Evolutionary conservation across 2,888 invertebrate genomes (phyloP), one percentile per base, ranked within the genome.

Genomic region (Torymus aiolomorphi): DNA sequence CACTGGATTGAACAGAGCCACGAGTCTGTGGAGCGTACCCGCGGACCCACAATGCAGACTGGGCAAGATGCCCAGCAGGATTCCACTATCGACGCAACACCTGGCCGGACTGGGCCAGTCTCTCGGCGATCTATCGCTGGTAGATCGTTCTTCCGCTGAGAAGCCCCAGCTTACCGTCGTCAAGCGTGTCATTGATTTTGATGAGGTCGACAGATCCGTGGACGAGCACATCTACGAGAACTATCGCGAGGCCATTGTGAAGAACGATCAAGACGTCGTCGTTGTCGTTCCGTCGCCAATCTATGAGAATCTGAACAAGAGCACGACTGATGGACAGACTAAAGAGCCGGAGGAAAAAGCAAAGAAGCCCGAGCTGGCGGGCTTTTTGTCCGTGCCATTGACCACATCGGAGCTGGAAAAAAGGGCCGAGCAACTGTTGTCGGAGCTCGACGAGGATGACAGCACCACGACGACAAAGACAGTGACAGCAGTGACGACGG

Each of bases 401-500:
- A 89, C 84, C 82, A 89, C 86, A 5, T 81, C 82, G 24, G 88
- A 88, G 51, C 76, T 90, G 14, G 89, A 89, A 42, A 88, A 86
- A 72, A 84, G 89, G 49, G 89, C 88, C 0, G 88, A 89, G 0
- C 83, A 88, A 20, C 72, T 90, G 52, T 87, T 90, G 87, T 88
- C 88, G 0, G 83, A 89, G 71, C 65, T 90, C 73, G 88, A 89
- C 65, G 86, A 89, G 54, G 89, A 90, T 86, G 90, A 91, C 86
- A 88, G 85, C 18, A n/a, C 31, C 13, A 57, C 16, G 31, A 31
- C 8, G 31, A 20, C 20, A 20, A 20, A 20, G 20, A 20, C 20
- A 20, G 20, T 20, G 20, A 31, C 31, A 31, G 31, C 31, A 31
- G 31, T 31, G 31, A 31, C 31, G 2, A 31, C 8, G 31, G 31